These are phyloP conservation scores for Pipistrellus nathusii DNA, from an alignment of 2,797 vertebrate genomes.

Conservation along the genomic window DNA sequence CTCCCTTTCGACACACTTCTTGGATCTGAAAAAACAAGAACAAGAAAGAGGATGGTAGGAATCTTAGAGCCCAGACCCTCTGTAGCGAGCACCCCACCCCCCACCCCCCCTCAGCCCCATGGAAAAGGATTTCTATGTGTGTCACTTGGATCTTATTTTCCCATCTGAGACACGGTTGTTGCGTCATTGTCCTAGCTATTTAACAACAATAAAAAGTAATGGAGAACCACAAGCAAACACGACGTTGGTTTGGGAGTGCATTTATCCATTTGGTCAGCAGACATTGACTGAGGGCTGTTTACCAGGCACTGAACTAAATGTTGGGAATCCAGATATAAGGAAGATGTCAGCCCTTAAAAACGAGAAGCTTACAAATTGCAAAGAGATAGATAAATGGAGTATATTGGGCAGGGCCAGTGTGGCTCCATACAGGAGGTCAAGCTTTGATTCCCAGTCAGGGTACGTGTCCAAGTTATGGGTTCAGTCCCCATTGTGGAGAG, in stretches of 20 bases:
- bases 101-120: too few species aligned
- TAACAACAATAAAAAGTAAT: neutral
- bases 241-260: neutral
- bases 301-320: neutral
- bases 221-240: neutral
- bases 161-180: neutral
- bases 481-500: too few species aligned
- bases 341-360: neutral
- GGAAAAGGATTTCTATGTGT: neutral
- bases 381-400: neutral
- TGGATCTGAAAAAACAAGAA: conserved; percentile 65
- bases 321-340: neutral
- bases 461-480: too few species aligned
- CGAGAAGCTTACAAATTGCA: neutral
- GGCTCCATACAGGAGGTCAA: too few species aligned
- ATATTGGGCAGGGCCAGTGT: neutral
- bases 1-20: conserved; percentile 38
- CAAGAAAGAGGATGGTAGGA: neutral
- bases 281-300: neutral
- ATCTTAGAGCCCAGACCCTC: neutral
- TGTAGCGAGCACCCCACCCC: too few species aligned
- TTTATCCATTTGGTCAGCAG: neutral
- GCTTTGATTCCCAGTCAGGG: too few species aligned
- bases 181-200: neutral
- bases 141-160: neutral